Base-by-base conservation (phyloP, 2,797 vertebrate genomes). In the Sebastes flavidus region DNA sequence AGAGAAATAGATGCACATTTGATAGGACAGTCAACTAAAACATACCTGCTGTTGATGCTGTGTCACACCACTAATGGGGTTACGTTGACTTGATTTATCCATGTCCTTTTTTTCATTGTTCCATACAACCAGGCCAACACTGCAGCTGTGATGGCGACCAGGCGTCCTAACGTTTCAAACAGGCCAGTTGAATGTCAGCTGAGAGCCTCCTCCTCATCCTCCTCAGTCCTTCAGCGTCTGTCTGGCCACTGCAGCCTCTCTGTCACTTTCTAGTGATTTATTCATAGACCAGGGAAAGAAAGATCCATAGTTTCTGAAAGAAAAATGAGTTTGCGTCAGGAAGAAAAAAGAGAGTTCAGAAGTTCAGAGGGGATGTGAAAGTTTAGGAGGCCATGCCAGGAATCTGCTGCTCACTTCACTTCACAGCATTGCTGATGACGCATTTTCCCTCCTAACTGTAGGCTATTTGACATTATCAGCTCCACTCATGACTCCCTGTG, bases 231-330 rank as follows among this genome's bases (percentile, higher is more conserved):
- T 66, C 68, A 70, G 66, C 5, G 13, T 72, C 85, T 71, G 46
- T 34, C 74, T 70, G 46, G 80, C 75, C 46, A 22, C 72, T 32
- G 83, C 83, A 83, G 77, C 71, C 86, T 75, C 80, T 94, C 91
- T 83, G 89, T 92, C 91, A 91, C 81, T 79, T 90, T 83, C 83
- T 75, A 77, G 83, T 94, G 92, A 94, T 94, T 93, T 93, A 94
- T 93, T 92, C 91, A 89, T 86, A 81, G 89, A 82, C 77, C 77
- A n/a, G 78, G 72, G 86, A 89, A 74, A 81, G 80, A 87, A 78
- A 78, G 91, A 94, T 94, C 93, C 89, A 95, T 94, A 92, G 65
- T 82, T 87, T 83, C 59, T 89, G 85, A 91, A 83, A 88, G 89
- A 94, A 89, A 92, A 93, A 94, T 90, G 79, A 92, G 75, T 92